phyloP scores from a whole-genome alignment of 1,140 invertebrate genomes.

The Drosophila kikkawai region DNA sequence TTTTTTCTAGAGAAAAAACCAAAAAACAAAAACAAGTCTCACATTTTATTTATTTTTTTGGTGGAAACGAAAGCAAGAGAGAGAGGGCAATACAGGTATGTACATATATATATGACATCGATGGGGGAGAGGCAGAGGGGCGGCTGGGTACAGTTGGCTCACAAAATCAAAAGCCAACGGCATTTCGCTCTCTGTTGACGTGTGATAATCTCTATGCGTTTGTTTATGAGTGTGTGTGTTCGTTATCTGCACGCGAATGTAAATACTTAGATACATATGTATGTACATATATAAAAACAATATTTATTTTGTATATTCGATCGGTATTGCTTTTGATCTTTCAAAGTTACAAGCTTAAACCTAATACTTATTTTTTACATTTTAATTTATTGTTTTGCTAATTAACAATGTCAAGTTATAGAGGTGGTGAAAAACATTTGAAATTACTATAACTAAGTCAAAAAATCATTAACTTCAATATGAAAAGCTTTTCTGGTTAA shows the following conservation, averaged over 20 bases:
- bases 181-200: constrained; percentile 39
- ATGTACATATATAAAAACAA: too few species aligned
- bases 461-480: too few species aligned
- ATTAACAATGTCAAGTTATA: not conserved
- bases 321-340: constrained; percentile 1
- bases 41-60: constrained; percentile 6
- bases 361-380: not conserved
- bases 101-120: not conserved
- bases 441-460: too few species aligned
- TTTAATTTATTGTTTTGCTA: not conserved
- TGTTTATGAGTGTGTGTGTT: constrained; percentile 1
- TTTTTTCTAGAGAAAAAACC: constrained; percentile 78
- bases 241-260: not conserved
- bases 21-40: constrained; percentile 53
- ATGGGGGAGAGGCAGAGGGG: not conserved
- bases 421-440: too few species aligned
- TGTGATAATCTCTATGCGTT: constrained; percentile 26
- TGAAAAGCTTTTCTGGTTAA: too few species aligned
- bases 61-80: not conserved
- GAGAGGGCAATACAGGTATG: constrained; percentile 2
- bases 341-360: not conserved
- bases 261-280: not conserved
- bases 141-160: constrained; percentile 31
- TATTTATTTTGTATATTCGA: not conserved
- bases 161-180: constrained; percentile 41